A percentile compares a stretch with the other conserved stretches of the same genome.
phyloP scores from a whole-genome alignment of 2,797 vertebrate species.

The Epinephelus coioides region DNA sequence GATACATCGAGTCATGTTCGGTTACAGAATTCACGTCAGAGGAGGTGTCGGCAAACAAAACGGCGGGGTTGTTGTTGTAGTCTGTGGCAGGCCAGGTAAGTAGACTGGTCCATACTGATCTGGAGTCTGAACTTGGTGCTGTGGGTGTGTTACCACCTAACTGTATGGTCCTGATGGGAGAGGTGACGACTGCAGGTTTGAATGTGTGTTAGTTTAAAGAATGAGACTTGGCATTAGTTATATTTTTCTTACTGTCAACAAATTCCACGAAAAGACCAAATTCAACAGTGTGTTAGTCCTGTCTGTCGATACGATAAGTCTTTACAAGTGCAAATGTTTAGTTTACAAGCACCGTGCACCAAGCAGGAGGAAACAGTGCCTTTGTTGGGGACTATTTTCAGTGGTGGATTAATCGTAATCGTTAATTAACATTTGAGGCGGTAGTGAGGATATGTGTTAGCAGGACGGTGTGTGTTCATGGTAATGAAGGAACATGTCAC shows the following conservation, averaged over 20 bases:
- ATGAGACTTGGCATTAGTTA: not conserved
- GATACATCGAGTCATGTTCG: not conserved
- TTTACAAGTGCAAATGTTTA: not conserved
- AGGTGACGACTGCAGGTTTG: not conserved
- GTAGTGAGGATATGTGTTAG: not conserved
- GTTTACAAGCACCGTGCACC: too few relatives aligned
- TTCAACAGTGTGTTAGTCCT: not conserved
- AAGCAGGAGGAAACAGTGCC: not conserved
- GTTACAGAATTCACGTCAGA: not conserved
- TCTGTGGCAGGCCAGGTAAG: slow-evolving; percentile 26
- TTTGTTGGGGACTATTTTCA: slow-evolving; percentile 12
- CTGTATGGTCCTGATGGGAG: slow-evolving; percentile 13
- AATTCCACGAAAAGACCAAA: slow-evolving; percentile 27
- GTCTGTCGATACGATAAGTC: too few relatives aligned
- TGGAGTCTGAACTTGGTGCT: slow-evolving; percentile 29
- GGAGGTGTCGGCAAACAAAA: slow-evolving; percentile 6
- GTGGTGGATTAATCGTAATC: not conserved
- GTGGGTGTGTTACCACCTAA: not conserved
- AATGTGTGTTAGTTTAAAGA: slow-evolving; percentile 2
- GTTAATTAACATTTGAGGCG: not conserved
- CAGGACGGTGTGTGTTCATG: not conserved
- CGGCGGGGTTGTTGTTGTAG: not conserved
- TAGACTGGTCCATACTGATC: slow-evolving; percentile 21
- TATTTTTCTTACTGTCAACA: slow-evolving; percentile 15
- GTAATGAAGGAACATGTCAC: not conserved